Conservation (phyloP, 2,888 invertebrate species). For the Orthonevra nobilis region DNA sequence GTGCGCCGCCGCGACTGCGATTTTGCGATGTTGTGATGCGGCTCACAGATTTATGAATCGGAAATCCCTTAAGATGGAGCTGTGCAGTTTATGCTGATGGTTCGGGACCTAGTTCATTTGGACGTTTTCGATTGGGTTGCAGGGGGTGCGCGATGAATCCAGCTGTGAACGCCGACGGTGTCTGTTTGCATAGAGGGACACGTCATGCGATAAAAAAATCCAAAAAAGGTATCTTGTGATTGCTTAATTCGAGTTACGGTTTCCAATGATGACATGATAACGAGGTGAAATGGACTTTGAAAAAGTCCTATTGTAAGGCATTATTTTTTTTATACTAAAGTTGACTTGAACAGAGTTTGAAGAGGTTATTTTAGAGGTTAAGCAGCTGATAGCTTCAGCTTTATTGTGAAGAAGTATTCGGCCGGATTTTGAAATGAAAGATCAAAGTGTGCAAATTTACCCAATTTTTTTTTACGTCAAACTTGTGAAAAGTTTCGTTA, state of each 20-base stretch:
- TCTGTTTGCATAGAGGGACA: constrained; percentile 47
- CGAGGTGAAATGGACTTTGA: too few species aligned
- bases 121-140: constrained; percentile 11
- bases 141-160: constrained; percentile 40
- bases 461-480: too few species aligned
- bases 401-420: too few species aligned
- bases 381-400: too few species aligned
- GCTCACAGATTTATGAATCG: constrained; percentile 45
- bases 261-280: too few species aligned
- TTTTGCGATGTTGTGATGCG: neutral
- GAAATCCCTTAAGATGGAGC: neutral
- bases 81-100: constrained; percentile 25
- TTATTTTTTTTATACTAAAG: too few species aligned
- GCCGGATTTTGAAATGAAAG: too few species aligned
- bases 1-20: constrained; percentile 34
- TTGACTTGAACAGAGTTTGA: too few species aligned
- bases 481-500: too few species aligned
- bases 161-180: constrained; percentile 46
- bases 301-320: too few species aligned
- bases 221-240: constrained; percentile 28
- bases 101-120: constrained; percentile 3
- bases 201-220: constrained; percentile 1
- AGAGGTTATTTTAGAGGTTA: too few species aligned
- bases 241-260: constrained; percentile 30
- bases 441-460: too few species aligned